phyloP scores from a whole-genome alignment of 2,113 vertebrate genomes.

The Thunnus maccoyii region DNA sequence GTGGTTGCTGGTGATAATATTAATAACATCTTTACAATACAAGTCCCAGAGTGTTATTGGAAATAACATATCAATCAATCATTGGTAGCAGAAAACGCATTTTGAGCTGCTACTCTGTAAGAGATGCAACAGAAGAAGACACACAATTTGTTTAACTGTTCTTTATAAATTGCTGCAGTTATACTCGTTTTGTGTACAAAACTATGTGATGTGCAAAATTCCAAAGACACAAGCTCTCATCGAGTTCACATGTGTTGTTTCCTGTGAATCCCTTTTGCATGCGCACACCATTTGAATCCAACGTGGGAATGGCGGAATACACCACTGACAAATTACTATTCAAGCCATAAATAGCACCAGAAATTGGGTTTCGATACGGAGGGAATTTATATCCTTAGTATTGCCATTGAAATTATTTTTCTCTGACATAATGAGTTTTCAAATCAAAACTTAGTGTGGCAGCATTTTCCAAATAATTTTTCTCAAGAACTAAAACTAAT shows the following conservation, averaged over 20 bases:
- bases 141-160: background rate
- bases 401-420: background rate
- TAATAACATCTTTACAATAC: too few relatives aligned
- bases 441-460: too few relatives aligned
- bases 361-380: too few relatives aligned
- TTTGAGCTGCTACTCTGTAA: background rate
- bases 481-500: conserved; percentile 5
- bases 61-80: background rate
- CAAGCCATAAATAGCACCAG: too few relatives aligned
- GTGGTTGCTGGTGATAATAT: too few relatives aligned
- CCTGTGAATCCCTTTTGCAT: too few relatives aligned
- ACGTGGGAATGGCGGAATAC: background rate
- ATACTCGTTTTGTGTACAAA: too few relatives aligned
- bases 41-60: too few relatives aligned
- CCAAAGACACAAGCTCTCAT: too few relatives aligned
- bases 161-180: background rate
- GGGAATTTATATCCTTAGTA: background rate
- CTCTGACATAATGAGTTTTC: background rate
- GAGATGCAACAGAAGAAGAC: background rate
- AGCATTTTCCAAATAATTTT: background rate
- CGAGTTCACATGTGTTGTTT: too few relatives aligned
- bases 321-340: background rate
- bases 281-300: too few relatives aligned
- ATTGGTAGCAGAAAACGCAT: background rate
- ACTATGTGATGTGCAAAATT: too few relatives aligned